Percentiles rank a stretch among this genome's conserved stretches.
These are phyloP conservation scores for Dorcus hopei DNA, from an alignment of 2,888 invertebrate species.

Conservation along the genomic window DNA sequence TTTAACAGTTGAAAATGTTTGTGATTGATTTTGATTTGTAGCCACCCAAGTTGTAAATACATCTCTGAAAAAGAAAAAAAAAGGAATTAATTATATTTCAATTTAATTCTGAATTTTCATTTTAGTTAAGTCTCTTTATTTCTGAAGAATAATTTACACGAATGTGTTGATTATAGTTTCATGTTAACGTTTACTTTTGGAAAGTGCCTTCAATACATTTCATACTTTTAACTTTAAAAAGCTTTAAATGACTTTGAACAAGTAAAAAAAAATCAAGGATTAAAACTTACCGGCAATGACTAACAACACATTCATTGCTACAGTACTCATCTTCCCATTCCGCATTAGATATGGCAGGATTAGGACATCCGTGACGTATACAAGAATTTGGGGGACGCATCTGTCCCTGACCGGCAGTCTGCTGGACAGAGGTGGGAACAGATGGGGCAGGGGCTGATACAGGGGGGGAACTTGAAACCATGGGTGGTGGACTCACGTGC, in stretches of 20 bases:
- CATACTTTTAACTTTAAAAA: not conserved
- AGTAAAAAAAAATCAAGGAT: not conserved
- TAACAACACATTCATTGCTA: constrained; percentile 94
- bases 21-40: constrained; percentile 75
- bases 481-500: constrained; percentile 50
- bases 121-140: no score
- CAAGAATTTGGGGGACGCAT: constrained; percentile 58
- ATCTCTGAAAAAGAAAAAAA: constrained; percentile 63
- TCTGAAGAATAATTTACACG: no score
- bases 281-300: constrained; percentile 76
- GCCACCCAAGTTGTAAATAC: constrained; percentile 90
- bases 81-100: not conserved
- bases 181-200: no score
- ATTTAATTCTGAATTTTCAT: no score
- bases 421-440: constrained; percentile 53
- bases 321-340: constrained; percentile 98
- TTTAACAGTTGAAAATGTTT: constrained; percentile 77
- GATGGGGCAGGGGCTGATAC: constrained; percentile 51
- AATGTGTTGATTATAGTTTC: no score
- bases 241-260: not conserved
- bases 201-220: no score
- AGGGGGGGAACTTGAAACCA: constrained; percentile 57
- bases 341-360: constrained; percentile 84
- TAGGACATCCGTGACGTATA: constrained; percentile 86
- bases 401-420: constrained; percentile 42